Evolutionary conservation across 1,140 invertebrate genomes (phyloP).

Genomic region (Lasioglossum albipes): DNA sequence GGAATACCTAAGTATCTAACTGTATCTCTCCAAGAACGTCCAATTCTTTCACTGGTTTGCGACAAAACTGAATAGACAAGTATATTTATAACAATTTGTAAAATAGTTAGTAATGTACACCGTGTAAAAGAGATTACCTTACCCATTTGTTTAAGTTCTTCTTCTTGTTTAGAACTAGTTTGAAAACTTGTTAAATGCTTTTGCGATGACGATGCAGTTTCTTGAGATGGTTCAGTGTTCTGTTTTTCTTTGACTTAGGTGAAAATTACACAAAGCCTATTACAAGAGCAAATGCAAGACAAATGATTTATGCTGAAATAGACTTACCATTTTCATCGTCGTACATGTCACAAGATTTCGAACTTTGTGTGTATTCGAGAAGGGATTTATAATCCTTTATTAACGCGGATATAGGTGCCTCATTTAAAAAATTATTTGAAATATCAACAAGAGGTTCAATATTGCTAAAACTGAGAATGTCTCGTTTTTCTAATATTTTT

Average conservation of each 20-base stretch:
- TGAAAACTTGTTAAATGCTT: not conserved
- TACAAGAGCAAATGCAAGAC: slow-evolving; percentile 10
- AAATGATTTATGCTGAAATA: slow-evolving; percentile 6
- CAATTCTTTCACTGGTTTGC: slow-evolving; percentile 76
- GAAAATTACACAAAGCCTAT: not conserved
- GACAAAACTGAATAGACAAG: slow-evolving; percentile 64
- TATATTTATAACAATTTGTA: slow-evolving; percentile 31
- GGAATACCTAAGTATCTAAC: slow-evolving; percentile 79
- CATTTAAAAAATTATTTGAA: slow-evolving; percentile 47
- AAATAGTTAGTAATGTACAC: not conserved
- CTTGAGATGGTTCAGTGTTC: not conserved
- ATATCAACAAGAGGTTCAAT: slow-evolving; percentile 66
- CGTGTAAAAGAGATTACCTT: slow-evolving; percentile 9
- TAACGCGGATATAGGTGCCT: slow-evolving; percentile 40
- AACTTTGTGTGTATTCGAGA: slow-evolving; percentile 19
- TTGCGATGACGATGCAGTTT: not conserved
- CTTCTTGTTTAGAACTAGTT: not conserved
- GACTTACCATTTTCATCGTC: slow-evolving; percentile 54
- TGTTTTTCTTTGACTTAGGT: not conserved
- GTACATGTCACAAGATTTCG: slow-evolving; percentile 52
- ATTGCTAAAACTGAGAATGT: slow-evolving; percentile 57
- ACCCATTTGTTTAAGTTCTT: slow-evolving; percentile 36
- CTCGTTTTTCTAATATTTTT: slow-evolving; percentile 70
- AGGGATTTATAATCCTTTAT: slow-evolving; percentile 62
- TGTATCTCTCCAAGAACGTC: slow-evolving; percentile 80